Conservation (phyloP, 1,140 invertebrate genomes). For the Onthophagus taurus region DNA sequence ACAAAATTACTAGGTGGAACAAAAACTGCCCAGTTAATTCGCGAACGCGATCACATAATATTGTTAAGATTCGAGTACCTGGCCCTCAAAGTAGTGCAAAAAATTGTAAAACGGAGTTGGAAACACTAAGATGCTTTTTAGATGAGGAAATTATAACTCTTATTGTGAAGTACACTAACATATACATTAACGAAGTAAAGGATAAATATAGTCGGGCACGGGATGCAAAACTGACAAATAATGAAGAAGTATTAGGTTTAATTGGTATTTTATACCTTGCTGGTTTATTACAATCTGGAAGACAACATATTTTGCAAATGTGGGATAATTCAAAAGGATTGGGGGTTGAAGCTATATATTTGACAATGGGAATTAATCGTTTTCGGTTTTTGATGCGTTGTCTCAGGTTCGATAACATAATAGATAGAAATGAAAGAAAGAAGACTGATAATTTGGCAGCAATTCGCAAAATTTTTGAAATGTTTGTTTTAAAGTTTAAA, state of each 20-base stretch:
- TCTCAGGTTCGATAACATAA: constrained; percentile 6
- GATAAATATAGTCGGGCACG: too few relatives aligned
- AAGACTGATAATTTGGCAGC: constrained; percentile 18
- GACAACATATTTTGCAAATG: neutral
- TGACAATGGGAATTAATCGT: constrained; percentile 6
- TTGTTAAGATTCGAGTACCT: too few relatives aligned
- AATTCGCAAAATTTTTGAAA: constrained; percentile 14
- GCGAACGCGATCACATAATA: too few relatives aligned
- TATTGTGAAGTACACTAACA: too few relatives aligned
- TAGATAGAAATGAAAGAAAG: constrained; percentile 1
- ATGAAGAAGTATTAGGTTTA: neutral
- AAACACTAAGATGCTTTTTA: too few relatives aligned
- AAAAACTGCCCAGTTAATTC: too few relatives aligned
- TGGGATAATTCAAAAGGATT: neutral
- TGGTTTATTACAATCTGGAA: neutral
- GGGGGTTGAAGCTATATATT: neutral
- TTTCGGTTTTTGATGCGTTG: constrained; percentile 6
- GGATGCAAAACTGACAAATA: neutral
- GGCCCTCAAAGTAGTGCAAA: too few relatives aligned
- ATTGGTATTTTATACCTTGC: neutral
- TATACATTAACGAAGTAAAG: too few relatives aligned
- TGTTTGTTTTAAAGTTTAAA: neutral
- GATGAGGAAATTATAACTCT: too few relatives aligned
- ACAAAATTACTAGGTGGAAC: too few relatives aligned
- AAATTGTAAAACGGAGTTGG: too few relatives aligned